A percentile compares a stretch with the other conserved stretches of the same genome.
Evolutionary conservation across 2,113 vertebrate species (phyloP).

Genomic region (Mastomys natalensis): DNA sequence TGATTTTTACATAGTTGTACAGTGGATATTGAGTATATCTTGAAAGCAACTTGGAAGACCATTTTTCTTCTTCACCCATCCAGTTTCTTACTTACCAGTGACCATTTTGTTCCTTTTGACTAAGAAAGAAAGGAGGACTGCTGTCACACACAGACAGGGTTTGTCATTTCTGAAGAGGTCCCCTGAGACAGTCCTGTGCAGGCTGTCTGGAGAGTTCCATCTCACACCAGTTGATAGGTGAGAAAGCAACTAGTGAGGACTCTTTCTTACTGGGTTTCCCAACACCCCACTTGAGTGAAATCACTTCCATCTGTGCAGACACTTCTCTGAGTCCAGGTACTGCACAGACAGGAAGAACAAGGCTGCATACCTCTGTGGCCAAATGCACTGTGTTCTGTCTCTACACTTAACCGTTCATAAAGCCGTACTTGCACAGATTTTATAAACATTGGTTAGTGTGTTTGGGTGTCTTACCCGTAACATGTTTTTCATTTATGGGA

Average conservation of each 20-base stretch:
- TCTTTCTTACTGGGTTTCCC: not conserved
- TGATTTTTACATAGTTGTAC: not conserved
- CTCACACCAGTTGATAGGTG: conserved; percentile 2
- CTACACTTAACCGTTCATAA: not conserved
- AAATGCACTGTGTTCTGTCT: accelerated
- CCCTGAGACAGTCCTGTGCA: not conserved
- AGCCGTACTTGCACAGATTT: not conserved
- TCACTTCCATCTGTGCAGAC: not conserved
- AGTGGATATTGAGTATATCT: not conserved
- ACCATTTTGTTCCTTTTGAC: conserved; percentile 4
- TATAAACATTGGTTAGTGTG: not conserved
- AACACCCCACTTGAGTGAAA: conserved; percentile 24
- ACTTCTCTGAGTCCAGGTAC: not conserved
- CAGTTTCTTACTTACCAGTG: conserved; percentile 1
- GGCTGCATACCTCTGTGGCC: not conserved
- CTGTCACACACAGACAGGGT: not conserved
- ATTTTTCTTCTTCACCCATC: not conserved
- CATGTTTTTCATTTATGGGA: not conserved
- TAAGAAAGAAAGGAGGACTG: not conserved
- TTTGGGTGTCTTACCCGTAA: not conserved
- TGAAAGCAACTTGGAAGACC: not conserved
- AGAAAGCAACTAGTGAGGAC: not conserved
- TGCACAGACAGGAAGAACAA: not conserved
- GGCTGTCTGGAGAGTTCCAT: not conserved
- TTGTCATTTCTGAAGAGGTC: conserved; percentile 7